Evolutionary conservation across 2,888 invertebrate species (phyloP), one percentile per base, ranked within the genome.

Genomic region (Graphium colonna): DNA sequence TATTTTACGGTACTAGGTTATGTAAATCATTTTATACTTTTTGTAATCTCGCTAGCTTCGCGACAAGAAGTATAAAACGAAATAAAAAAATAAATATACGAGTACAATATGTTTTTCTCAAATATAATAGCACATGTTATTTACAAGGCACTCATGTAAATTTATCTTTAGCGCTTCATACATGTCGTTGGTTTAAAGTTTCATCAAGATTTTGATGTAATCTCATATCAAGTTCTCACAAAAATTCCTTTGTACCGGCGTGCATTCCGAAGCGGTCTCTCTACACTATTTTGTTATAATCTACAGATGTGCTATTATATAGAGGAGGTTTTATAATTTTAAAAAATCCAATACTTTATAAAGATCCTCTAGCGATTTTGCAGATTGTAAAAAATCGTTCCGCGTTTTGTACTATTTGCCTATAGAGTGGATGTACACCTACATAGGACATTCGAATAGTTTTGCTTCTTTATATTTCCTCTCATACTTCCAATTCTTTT

Each of bases 141-240:
- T 47, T 47, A 16, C 47, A 44, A 31, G 8, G 41, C 3, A 7
- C 31, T 26, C n/a, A 33, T 45, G 36, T 50, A 50, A 54, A 40
- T 45, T 31, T 44, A 45, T 45, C 40, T 41, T 45, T 45, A 50
- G 40, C 47, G 42, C 56, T 60, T 12, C 56, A 42, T 59, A 61
- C 56, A 59, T 59, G 60, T 60, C 60, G 58, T 57, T 56, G 63
- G 65, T 64, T 68, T 70, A 64, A 44, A 57, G 62, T 69, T 71
- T 65, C 67, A 62, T 65, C 63, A 61, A 63, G 59, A 61, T 62
- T 59, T 46, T 52, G 42, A 53, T 55, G 28, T 40, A 50, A 55
- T 50, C 54, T 55, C 46, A 36, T 41, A 55, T 51, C 50, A 46
- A 55, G 54, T 55, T 55, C 46, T 55, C 50, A 50, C 39, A 49